A percentile compares a stretch with the other conserved stretches of the same genome.
These are phyloP conservation scores for Polyommatus iphigenia DNA, from an alignment of 2,888 invertebrate species.

Conservation along the genomic window DNA sequence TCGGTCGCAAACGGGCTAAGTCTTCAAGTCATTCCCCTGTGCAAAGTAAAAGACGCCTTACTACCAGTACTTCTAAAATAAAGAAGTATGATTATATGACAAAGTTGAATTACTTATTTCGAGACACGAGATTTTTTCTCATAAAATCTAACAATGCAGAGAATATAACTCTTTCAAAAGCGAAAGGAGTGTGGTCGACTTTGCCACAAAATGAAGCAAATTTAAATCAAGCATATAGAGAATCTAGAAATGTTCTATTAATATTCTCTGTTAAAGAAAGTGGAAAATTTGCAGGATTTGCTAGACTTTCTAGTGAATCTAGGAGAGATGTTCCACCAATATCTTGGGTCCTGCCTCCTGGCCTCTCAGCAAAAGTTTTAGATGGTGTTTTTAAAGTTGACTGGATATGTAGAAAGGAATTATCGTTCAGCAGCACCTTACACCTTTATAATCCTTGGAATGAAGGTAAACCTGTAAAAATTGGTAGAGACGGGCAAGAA, in stretches of 20 bases:
- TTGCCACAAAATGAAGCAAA: slow-evolving; percentile 98
- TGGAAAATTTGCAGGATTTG: slow-evolving; percentile 97
- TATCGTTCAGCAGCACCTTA: slow-evolving; percentile 94
- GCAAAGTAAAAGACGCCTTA: slow-evolving; percentile 62
- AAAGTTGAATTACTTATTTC: slow-evolving; percentile 95
- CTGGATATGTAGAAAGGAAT: slow-evolving; percentile 97
- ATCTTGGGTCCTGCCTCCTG: slow-evolving; percentile 96
- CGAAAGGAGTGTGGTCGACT: slow-evolving; percentile 98
- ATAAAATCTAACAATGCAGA: slow-evolving; percentile 99
- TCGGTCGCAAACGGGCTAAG: slow-evolving; percentile 79
- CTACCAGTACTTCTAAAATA: slow-evolving; percentile 60
- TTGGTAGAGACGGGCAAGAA: slow-evolving; percentile 99
- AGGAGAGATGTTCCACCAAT: slow-evolving; percentile 93
- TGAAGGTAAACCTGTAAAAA: slow-evolving; percentile 98
- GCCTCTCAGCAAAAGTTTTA: slow-evolving; percentile 93
- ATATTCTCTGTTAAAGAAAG: slow-evolving; percentile 99
- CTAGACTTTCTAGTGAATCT: slow-evolving; percentile 92
- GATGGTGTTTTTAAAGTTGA: slow-evolving; percentile 98
- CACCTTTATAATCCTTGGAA: slow-evolving; percentile 99
- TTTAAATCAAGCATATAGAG: slow-evolving; percentile 95
- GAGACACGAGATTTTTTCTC: slow-evolving; percentile 96
- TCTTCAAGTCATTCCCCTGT: slow-evolving; percentile 67
- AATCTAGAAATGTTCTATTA: slow-evolving; percentile 95
- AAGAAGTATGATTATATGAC: slow-evolving; percentile 92
- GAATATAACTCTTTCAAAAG: slow-evolving; percentile 96